Evolutionary conservation across 1,140 invertebrate species (phyloP), one percentile per base, ranked within the genome.

Genomic region (Streblospio benedicti): DNA sequence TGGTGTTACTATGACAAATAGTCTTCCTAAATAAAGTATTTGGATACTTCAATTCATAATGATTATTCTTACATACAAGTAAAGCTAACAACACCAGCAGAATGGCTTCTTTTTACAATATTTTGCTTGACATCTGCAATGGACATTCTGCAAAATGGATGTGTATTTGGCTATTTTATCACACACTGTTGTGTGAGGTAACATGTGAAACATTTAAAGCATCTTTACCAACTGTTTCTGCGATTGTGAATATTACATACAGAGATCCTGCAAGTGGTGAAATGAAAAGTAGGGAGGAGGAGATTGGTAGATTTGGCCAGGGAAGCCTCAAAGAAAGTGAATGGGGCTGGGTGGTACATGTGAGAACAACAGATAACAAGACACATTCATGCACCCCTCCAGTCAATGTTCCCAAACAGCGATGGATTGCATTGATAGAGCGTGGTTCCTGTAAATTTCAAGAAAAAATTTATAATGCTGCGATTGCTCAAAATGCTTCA

Each of bases 381-480:
- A 83, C 85, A 67, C 84, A 81, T 5, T 86, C 85, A 1, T 89
- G 87, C 69, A 5, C 77, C 72, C 77, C 86, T 28, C 78, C 87
- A 28, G 67, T 78, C 18, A 83, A 82, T 38, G 60, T 63, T 14
- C 58, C 45, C 2, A 45, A 65, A 0, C 60, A 59, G 3, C 69
- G 71, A 0, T 90, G 87, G 87, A 84, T 90, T 55, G 88, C 87
- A 1, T 75, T 90, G 49, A 84, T 89, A 2, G 81, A 83, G 63
- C 74, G 87, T 18, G 88, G 87, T 27, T 78, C 73, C 20, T 90
- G 88, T 74, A 85, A 85, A 64, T 88, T 88, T 70, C 85, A 87
- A 68, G 81, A 83, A 47, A 90, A 90, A 76, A 81, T 87, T 53
- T 81, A 85, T 64, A 85, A 89, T 74, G 86, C 87, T 16, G 83